Percentiles rank a stretch among this genome's conserved stretches.
Evolutionary conservation across 2,797 vertebrate genomes (phyloP).

Genomic region (Enteromius argenteus): DNA sequence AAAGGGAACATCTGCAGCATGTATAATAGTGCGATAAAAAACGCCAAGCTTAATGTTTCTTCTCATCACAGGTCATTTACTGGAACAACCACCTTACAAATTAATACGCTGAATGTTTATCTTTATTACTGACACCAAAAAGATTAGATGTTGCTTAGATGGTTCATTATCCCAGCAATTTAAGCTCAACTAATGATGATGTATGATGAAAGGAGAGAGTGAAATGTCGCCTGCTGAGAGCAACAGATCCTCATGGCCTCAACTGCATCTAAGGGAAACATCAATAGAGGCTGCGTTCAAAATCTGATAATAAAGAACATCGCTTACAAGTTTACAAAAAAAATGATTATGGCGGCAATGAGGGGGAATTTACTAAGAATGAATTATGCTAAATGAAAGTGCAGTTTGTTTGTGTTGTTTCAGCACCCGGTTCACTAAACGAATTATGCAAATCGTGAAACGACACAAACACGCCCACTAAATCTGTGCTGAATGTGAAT

Average conservation of each 20-base stretch:
- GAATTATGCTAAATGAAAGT: conserved; percentile 25
- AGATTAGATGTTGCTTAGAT: conserved; percentile 46
- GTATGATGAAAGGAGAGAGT: conserved; percentile 40
- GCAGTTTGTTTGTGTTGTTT: conserved; percentile 6
- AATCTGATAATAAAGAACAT: conserved; percentile 29
- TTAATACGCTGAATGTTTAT: conserved; percentile 32
- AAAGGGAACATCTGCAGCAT: neutral
- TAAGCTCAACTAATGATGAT: conserved; percentile 47
- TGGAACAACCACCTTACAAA: conserved; percentile 23
- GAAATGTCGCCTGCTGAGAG: conserved; percentile 34
- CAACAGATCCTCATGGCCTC: conserved; percentile 8
- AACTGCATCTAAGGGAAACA: conserved; percentile 29
- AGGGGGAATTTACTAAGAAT: conserved; percentile 4
- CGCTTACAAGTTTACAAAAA: conserved; percentile 12
- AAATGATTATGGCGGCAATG: neutral
- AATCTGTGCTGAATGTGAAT: conserved; percentile 4
- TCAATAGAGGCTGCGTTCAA: conserved; percentile 6
- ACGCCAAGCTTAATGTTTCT: neutral
- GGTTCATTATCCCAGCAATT: conserved; percentile 43
- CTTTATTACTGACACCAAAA: conserved; percentile 41
- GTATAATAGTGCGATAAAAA: neutral
- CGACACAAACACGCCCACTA: neutral
- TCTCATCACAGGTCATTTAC: conserved; percentile 35
- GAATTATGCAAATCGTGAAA: conserved; percentile 6
- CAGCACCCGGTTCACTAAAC: neutral